phyloP scores from a whole-genome alignment of 2,113 vertebrate genomes.

The Piaya cayana region DNA sequence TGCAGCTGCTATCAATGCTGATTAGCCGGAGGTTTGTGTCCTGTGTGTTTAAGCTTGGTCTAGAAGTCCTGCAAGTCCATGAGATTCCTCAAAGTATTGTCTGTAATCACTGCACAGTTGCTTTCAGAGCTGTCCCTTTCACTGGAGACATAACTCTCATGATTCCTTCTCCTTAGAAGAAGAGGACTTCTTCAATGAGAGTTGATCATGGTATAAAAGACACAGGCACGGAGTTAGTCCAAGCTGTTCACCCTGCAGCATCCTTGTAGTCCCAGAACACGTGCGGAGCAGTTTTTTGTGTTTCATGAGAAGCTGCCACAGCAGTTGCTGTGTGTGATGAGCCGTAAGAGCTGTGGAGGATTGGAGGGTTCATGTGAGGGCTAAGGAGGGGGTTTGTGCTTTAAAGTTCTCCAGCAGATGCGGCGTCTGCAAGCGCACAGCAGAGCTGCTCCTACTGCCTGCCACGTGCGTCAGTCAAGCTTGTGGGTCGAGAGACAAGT shows the following conservation, averaged over 20 bases:
- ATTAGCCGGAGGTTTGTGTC: not conserved
- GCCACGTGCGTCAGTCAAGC: not conserved
- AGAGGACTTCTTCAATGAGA: too few species aligned
- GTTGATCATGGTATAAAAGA: not conserved
- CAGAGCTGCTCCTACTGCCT: not conserved
- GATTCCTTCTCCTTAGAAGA: not conserved
- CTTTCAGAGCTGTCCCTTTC: not conserved
- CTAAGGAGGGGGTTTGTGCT: not conserved
- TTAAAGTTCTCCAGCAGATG: too few species aligned
- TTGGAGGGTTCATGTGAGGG: not conserved
- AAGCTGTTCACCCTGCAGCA: not conserved
- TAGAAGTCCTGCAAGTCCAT: too few species aligned
- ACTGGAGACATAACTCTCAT: too few species aligned
- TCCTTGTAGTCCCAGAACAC: accelerated
- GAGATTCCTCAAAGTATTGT: not conserved
- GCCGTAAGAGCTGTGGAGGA: not conserved
- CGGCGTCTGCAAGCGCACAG: accelerated
- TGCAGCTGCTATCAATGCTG: not conserved
- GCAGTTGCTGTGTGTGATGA: not conserved
- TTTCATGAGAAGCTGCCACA: not conserved
- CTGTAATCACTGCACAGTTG: not conserved
- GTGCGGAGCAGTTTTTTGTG: not conserved
- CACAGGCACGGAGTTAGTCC: not conserved
- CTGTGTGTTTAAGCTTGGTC: not conserved
- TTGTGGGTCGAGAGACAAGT: accelerated